Percentiles rank a stretch among this genome's conserved stretches.
Conservation (phyloP, 2,888 invertebrate genomes). For the Dolichomitus sp. region DNA sequence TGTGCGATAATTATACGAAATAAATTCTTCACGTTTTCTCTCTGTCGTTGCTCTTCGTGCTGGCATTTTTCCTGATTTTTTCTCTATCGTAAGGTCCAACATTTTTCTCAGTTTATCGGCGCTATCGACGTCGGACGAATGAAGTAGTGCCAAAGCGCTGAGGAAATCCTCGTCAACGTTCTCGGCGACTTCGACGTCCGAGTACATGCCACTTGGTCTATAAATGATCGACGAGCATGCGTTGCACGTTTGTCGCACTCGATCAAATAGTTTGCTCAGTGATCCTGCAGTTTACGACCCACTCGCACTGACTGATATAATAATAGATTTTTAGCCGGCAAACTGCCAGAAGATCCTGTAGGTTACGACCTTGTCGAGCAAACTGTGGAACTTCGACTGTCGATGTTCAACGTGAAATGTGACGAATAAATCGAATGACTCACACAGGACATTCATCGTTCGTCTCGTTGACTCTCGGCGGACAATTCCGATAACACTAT, state of each 20-base stretch:
- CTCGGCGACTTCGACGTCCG: constrained; percentile 61
- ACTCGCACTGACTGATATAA: constrained; percentile 39
- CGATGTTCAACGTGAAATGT: constrained; percentile 73
- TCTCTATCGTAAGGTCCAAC: constrained; percentile 73
- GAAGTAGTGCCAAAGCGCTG: constrained; percentile 75
- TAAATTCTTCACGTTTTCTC: not conserved
- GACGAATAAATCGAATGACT: constrained; percentile 61
- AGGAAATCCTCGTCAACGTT: constrained; percentile 74
- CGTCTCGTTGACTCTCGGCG: constrained; percentile 68
- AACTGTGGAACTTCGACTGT: constrained; percentile 64
- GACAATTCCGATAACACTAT: constrained; percentile 56
- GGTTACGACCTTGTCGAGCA: constrained; percentile 61
- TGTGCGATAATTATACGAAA: not conserved
- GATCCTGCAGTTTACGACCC: constrained; percentile 27
- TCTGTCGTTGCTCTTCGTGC: not conserved
- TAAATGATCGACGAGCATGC: constrained; percentile 28
- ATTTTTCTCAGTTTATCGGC: constrained; percentile 75
- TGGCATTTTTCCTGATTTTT: constrained; percentile 58
- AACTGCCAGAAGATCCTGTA: constrained; percentile 52
- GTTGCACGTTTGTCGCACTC: constrained; percentile 25
- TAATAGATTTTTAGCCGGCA: constrained; percentile 42
- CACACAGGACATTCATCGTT: constrained; percentile 35
- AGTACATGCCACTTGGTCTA: constrained; percentile 67
- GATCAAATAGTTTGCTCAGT: constrained; percentile 27
- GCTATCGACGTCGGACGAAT: constrained; percentile 76